phyloP scores from a whole-genome alignment of 2,797 vertebrate genomes.

The Hippoglossus hippoglossus region DNA sequence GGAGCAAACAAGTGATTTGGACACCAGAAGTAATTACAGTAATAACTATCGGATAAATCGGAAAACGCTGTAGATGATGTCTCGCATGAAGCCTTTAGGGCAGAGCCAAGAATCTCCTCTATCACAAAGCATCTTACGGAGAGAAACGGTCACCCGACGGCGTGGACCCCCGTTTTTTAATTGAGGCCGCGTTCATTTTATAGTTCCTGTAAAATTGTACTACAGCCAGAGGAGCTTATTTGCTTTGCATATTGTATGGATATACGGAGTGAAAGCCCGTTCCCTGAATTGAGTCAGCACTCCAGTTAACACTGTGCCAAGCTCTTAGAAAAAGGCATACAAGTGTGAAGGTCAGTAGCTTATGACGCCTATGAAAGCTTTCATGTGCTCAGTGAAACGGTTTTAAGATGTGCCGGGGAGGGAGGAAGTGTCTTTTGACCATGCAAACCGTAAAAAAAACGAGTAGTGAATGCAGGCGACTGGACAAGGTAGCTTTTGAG shows the following conservation, averaged over 20 bases:
- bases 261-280: constrained; percentile 22
- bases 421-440: constrained; percentile 28
- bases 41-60: constrained; percentile 48
- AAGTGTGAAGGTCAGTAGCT: constrained; percentile 66
- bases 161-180: constrained; percentile 7
- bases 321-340: constrained; percentile 43
- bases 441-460: constrained; percentile 33
- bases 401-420: constrained; percentile 32
- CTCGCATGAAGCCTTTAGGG: constrained; percentile 16
- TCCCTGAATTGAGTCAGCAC: constrained; percentile 42
- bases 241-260: constrained; percentile 46
- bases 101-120: constrained; percentile 23
- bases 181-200: constrained; percentile 27
- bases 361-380: constrained; percentile 47
- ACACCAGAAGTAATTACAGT: constrained; percentile 32
- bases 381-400: constrained; percentile 41
- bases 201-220: background rate
- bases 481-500: constrained; percentile 16
- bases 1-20: constrained; percentile 21
- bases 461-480: constrained; percentile 3
- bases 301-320: constrained; percentile 37
- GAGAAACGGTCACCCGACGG: constrained; percentile 28
- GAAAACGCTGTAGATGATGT: constrained; percentile 10
- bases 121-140: constrained; percentile 19
- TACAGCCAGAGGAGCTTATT: constrained; percentile 30